Conservation (phyloP, 2,113 vertebrate genomes). For the Paracanthobrama guichenoti region DNA sequence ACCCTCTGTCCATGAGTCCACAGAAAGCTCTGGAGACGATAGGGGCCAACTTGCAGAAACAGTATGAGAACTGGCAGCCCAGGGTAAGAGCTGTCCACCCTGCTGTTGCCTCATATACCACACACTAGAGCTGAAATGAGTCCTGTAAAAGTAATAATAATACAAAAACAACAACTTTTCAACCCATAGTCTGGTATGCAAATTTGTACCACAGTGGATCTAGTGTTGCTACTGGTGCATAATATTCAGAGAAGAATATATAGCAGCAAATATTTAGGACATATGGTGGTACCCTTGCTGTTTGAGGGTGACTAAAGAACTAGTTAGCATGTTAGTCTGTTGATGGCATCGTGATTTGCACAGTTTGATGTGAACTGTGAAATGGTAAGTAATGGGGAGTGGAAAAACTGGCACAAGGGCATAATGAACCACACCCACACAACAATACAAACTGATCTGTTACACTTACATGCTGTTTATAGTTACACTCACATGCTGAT, state of each 20-base stretch:
- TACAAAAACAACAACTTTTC: too few relatives aligned
- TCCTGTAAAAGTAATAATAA: neutral
- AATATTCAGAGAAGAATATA: neutral
- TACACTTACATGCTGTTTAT: too few relatives aligned
- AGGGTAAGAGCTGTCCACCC: slow-evolving; percentile 78
- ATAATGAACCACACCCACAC: neutral
- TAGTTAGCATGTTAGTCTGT: neutral
- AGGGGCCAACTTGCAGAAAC: slow-evolving; percentile 95
- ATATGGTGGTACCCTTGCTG: neutral
- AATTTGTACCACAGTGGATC: neutral
- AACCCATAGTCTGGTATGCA: neutral
- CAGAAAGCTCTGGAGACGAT: slow-evolving; percentile 98
- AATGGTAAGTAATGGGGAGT: too few relatives aligned
- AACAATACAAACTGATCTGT: too few relatives aligned
- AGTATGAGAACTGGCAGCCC: slow-evolving; percentile 99
- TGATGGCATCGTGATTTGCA: too few relatives aligned
- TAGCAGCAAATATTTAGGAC: neutral
- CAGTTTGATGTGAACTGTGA: too few relatives aligned
- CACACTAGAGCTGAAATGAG: neutral
- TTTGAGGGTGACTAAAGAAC: neutral
- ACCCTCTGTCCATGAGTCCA: slow-evolving; percentile 98
- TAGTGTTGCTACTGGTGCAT: neutral
- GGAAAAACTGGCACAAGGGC: too few relatives aligned
- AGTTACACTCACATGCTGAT: too few relatives aligned
- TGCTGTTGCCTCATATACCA: neutral